These are phyloP conservation scores for Machimus atricapillus DNA, from an alignment of 2,888 invertebrate genomes.

Conservation along the genomic window DNA sequence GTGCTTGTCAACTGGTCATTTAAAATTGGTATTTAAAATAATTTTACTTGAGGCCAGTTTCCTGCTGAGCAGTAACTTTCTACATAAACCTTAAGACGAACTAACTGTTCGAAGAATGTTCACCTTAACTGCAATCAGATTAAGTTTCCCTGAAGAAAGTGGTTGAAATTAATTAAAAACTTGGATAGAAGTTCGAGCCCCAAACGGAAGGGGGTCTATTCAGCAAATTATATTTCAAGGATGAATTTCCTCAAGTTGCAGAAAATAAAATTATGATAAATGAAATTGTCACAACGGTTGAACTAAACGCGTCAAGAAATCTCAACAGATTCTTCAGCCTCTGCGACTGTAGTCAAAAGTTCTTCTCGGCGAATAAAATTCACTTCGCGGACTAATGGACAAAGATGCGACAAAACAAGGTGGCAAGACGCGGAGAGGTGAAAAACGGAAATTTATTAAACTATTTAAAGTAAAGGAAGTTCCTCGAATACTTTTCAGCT, in stretches of 20 bases:
- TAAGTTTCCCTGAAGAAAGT: neutral
- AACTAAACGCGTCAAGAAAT: neutral
- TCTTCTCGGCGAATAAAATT: neutral
- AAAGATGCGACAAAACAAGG: neutral
- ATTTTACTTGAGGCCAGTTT: neutral
- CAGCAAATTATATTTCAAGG: neutral
- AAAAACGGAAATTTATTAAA: neutral
- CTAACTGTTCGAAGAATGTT: neutral
- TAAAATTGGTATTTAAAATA: neutral
- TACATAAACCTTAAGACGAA: neutral
- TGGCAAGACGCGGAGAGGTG: neutral
- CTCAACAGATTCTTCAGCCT: neutral
- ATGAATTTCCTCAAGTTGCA: neutral
- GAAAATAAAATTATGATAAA: neutral
- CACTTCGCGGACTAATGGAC: neutral
- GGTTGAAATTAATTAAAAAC: neutral
- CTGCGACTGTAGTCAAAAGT: neutral
- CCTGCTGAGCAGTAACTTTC: neutral
- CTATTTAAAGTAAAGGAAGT: neutral
- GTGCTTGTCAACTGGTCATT: neutral
- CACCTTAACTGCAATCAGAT: neutral
- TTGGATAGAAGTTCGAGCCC: neutral
- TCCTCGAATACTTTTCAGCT: neutral
- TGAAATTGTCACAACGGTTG: neutral
- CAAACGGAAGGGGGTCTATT: neutral